Evolutionary conservation across 2,888 invertebrate species (phyloP).

Genomic region (Acronicta aceris): DNA sequence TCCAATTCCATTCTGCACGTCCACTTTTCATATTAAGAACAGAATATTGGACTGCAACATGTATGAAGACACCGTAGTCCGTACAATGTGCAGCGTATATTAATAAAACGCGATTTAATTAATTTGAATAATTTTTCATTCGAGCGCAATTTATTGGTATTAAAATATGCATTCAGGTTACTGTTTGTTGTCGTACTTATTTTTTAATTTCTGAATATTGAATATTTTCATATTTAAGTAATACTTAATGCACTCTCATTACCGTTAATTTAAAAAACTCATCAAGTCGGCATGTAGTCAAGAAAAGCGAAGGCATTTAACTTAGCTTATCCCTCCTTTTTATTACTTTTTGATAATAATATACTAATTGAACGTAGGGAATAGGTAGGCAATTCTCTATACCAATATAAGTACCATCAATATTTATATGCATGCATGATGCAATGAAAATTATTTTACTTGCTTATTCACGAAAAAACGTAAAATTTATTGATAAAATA

Average conservation of each 20-base stretch:
- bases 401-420: too few relatives aligned
- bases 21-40: conserved; percentile 49
- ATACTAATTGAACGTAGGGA: too few relatives aligned
- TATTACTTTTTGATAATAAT: neutral
- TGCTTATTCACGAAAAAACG: too few relatives aligned
- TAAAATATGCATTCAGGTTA: conserved; percentile 35
- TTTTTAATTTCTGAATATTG: conserved; percentile 34
- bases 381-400: too few relatives aligned
- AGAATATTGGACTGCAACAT: conserved; percentile 45
- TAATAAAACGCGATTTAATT: conserved; percentile 40
- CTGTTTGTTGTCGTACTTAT: conserved; percentile 22
- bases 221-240: neutral
- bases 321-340: neutral
- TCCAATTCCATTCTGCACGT: conserved; percentile 32
- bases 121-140: conserved; percentile 52
- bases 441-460: too few relatives aligned
- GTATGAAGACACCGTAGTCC: conserved; percentile 30
- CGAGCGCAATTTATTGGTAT: conserved; percentile 27
- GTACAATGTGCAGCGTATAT: conserved; percentile 39
- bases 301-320: neutral
- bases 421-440: too few relatives aligned
- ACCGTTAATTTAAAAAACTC: conserved; percentile 2
- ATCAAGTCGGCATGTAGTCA: neutral
- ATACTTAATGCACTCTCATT: conserved; percentile 28
- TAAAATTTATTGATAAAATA: too few relatives aligned